These are phyloP conservation scores for Malurus melanocephalus DNA, from an alignment of 2,113 vertebrate species.

Conservation along the genomic window DNA sequence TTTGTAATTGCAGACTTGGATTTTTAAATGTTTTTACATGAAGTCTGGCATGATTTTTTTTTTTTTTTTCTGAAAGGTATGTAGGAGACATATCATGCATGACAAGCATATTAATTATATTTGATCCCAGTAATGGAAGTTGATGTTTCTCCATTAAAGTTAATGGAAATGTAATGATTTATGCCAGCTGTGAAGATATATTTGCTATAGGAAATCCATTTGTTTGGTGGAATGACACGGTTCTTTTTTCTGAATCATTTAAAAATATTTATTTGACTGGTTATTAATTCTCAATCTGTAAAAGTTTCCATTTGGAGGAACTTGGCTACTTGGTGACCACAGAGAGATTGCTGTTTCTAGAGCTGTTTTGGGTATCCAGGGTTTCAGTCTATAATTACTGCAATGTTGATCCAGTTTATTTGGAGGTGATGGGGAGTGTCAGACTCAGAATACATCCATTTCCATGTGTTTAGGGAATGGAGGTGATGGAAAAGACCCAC, in stretches of 20 bases:
- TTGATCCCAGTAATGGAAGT: background rate
- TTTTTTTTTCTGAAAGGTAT: background rate
- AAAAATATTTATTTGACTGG: background rate
- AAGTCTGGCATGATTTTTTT: background rate
- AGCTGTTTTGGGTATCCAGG: background rate
- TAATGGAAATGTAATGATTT: constrained; percentile 4
- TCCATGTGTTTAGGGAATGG: fast-evolving
- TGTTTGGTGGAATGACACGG: background rate
- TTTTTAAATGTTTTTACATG: background rate
- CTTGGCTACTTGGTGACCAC: background rate
- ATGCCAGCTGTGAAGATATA: background rate
- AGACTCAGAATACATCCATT: background rate
- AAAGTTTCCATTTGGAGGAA: background rate
- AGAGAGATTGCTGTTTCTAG: background rate
- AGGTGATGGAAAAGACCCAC: background rate
- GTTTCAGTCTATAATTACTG: background rate
- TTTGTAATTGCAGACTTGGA: background rate
- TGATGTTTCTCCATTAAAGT: background rate
- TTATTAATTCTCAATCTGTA: background rate
- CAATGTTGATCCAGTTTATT: fast-evolving
- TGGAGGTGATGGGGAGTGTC: background rate
- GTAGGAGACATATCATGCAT: background rate
- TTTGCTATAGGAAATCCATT: constrained; percentile 8
- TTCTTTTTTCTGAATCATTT: background rate
- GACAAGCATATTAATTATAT: background rate